These are phyloP conservation scores for Daubentonia madagascariensis DNA, from an alignment of 2,113 vertebrate species.

Conservation along the genomic window DNA sequence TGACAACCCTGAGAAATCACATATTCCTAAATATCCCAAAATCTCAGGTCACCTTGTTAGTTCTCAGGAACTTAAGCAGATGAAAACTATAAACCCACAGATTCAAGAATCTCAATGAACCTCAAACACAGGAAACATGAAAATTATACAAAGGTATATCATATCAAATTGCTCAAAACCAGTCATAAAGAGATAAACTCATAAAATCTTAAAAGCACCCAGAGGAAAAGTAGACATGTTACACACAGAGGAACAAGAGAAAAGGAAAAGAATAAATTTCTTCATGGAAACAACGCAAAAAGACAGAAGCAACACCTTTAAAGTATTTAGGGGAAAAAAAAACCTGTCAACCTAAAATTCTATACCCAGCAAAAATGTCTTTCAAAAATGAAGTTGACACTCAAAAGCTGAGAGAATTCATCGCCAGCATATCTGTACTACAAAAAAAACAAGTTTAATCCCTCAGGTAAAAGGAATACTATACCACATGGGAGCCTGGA, in stretches of 20 bases:
- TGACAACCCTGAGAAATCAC: neutral
- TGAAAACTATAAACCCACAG: neutral
- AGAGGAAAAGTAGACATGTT: neutral
- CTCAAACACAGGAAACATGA: neutral
- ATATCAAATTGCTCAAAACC: neutral
- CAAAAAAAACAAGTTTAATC: neutral
- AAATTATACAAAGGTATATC: neutral
- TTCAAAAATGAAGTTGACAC: neutral
- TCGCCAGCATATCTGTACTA: neutral
- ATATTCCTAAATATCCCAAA: neutral
- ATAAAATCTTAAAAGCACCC: neutral
- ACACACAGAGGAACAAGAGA: neutral
- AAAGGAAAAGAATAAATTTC: constrained; percentile 25
- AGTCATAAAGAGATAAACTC: neutral
- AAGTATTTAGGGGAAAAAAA: neutral
- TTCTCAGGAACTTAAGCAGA: neutral
- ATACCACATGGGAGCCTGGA: neutral
- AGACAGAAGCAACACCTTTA: neutral
- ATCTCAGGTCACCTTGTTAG: neutral
- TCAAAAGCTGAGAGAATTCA: neutral
- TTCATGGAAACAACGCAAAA: neutral
- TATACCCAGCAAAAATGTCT: constrained; percentile 10
- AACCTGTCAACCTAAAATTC: neutral
- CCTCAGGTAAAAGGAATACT: neutral
- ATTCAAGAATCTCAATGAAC: neutral